Evolutionary conservation across 2,888 invertebrate genomes (phyloP).

Genomic region (Dione juno): DNA sequence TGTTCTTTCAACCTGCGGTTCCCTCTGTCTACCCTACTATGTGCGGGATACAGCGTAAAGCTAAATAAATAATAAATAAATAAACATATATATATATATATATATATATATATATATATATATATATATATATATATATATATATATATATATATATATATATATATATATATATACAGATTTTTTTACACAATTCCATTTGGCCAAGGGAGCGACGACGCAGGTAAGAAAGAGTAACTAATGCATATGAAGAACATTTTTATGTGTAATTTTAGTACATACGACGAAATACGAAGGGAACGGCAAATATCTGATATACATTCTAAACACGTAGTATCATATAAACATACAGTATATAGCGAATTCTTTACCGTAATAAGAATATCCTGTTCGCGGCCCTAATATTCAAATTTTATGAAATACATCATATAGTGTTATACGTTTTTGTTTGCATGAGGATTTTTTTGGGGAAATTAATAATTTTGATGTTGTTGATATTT

Average conservation of each 20-base stretch:
- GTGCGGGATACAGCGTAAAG: background rate
- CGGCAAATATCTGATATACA: background rate
- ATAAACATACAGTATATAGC: background rate
- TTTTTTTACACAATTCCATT: too few relatives aligned
- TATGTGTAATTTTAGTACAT: too few relatives aligned
- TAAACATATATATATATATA: too few relatives aligned
- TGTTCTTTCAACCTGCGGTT: background rate
- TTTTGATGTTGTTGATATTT: background rate
- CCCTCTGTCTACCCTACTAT: too few relatives aligned
- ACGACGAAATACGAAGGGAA: background rate
- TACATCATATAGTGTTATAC: background rate
- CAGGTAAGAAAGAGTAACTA: too few relatives aligned
- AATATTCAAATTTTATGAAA: conserved; percentile 7
- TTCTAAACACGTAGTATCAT: conserved; percentile 7
- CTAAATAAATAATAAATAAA: background rate
- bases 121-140: too few relatives aligned
- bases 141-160: too few relatives aligned
- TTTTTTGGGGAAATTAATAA: background rate
- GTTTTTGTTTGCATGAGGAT: background rate
- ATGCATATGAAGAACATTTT: too few relatives aligned
- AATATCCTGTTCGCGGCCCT: background rate
- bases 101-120: too few relatives aligned
- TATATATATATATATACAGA: too few relatives aligned
- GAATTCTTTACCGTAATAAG: conserved; percentile 18
- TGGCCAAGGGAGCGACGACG: too few relatives aligned